phyloP scores from a whole-genome alignment of 2,797 vertebrate species.

The Diplodus sargus region DNA sequence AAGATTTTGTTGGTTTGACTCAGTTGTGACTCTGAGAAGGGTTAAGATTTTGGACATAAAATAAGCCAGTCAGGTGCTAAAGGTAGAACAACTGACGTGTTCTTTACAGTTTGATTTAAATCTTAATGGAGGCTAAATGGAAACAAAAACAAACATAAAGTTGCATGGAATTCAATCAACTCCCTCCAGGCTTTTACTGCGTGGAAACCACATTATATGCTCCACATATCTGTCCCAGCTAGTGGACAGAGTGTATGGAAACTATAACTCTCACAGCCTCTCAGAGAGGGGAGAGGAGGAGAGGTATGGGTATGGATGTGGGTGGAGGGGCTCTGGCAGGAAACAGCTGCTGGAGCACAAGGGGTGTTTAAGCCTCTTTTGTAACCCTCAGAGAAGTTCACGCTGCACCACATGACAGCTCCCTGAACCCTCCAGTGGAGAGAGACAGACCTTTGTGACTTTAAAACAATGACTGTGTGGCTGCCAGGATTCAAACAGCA shows the following conservation, averaged over 20 bases:
- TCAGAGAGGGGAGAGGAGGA: constrained; percentile 21
- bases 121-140: constrained; percentile 13
- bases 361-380: constrained; percentile 44
- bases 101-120: constrained; percentile 6
- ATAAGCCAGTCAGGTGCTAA: too few relatives aligned
- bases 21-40: too few relatives aligned
- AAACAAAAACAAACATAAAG: constrained; percentile 34
- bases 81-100: not conserved
- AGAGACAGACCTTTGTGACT: constrained; percentile 63
- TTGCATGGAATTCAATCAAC: constrained; percentile 8
- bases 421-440: constrained; percentile 30
- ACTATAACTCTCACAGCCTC: constrained; percentile 52
- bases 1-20: too few relatives aligned
- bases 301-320: constrained; percentile 28
- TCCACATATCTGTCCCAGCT: constrained; percentile 9
- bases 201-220: constrained; percentile 57
- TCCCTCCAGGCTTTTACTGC: constrained; percentile 46
- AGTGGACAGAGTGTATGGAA: constrained; percentile 57
- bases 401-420: constrained; percentile 55
- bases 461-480: constrained; percentile 64
- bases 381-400: constrained; percentile 64
- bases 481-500: constrained; percentile 53
- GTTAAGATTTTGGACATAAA: too few relatives aligned
- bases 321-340: constrained; percentile 65
- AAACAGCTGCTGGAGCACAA: constrained; percentile 77